Evolutionary conservation across 2,797 vertebrate genomes (phyloP), one percentile per base, ranked within the genome.

Genomic region (Melanitta fusca): DNA sequence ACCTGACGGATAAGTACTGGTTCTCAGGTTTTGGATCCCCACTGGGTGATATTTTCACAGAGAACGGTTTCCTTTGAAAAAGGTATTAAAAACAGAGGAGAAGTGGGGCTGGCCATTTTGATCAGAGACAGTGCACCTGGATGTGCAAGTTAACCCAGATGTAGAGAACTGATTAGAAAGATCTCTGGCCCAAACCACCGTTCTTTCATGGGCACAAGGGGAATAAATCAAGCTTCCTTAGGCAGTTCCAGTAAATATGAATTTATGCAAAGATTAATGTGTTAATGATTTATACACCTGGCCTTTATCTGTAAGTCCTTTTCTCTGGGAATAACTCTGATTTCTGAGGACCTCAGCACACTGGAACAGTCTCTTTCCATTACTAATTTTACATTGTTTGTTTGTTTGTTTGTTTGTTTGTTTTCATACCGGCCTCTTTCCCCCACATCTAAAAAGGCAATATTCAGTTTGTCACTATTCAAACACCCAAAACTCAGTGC

Each of bases 221-320:
- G 68, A 88, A 81, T 77, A 88, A 94, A 90, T 81, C 78, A 84
- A 81, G 41, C 47, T 79, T 93, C 41, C 56, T 94, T 32, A 70
- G 80, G 60, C 88, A 93, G 47, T 41, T 58, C 81, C 30, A 62
- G 81, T 89, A 93, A 94, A 91, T 91, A 91, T 43, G 47, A 90
- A 90, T n/a, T 85, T 81, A 82, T 88, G 62, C 45, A 81, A 54
- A 86, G 39, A 90, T 91, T 95, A 88, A 74, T 75, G 28, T 2
- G 3, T 41, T 83, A 83, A 72, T 90, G 83, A 88, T 95, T 93
- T 90, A 90, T 95, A 53, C 38, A 70, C 38, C 66, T 95, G 77
- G 27, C 58, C 83, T 93, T 88, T 91, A 70, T 69, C 25, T 79
- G 60, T 51, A 45, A 47, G 4, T 93, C 66, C 10, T 86, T 81